phyloP scores from a whole-genome alignment of 2,888 invertebrate genomes.

The Schrankia costaestrigalis region DNA sequence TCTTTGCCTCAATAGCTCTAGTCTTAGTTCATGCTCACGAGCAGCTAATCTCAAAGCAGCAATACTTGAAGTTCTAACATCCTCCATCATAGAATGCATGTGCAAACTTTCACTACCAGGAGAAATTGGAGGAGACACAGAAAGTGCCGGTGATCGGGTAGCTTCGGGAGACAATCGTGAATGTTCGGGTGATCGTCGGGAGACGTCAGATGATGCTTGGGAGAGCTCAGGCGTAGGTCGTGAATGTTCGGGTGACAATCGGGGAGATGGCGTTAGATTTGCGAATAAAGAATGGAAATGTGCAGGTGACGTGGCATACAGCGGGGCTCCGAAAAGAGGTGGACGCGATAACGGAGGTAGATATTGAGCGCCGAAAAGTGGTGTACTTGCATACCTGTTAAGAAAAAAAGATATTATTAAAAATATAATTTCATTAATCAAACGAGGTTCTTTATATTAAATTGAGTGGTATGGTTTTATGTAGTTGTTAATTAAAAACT shows the following conservation, averaged over 20 bases:
- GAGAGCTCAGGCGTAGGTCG: constrained; percentile 51
- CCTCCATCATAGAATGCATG: constrained; percentile 74
- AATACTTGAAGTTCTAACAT: constrained; percentile 92
- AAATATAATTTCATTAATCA: constrained; percentile 10
- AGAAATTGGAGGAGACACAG: constrained; percentile 79
- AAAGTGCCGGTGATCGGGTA: constrained; percentile 58
- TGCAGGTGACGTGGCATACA: constrained; percentile 70
- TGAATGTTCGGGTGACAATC: constrained; percentile 61
- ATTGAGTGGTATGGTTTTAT: constrained; percentile 3
- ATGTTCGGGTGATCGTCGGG: constrained; percentile 42
- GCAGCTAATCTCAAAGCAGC: constrained; percentile 93
- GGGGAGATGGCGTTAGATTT: constrained; percentile 82
- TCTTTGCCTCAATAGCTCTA: constrained; percentile 90
- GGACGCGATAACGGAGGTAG: constrained; percentile 64
- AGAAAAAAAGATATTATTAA: constrained; percentile 6
- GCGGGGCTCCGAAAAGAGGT: constrained; percentile 64
- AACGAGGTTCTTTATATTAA: constrained; percentile 9
- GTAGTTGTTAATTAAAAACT: constrained; percentile 12
- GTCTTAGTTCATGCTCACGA: constrained; percentile 91
- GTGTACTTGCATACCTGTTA: constrained; percentile 67
- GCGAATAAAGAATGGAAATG: constrained; percentile 94
- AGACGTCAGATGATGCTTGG: constrained; percentile 46
- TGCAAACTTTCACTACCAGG: constrained; percentile 74
- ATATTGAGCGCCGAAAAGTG: constrained; percentile 68
- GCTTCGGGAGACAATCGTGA: constrained; percentile 48